phyloP scores from a whole-genome alignment of 2,113 vertebrate genomes.

The Trichomycterus rosablanca region DNA sequence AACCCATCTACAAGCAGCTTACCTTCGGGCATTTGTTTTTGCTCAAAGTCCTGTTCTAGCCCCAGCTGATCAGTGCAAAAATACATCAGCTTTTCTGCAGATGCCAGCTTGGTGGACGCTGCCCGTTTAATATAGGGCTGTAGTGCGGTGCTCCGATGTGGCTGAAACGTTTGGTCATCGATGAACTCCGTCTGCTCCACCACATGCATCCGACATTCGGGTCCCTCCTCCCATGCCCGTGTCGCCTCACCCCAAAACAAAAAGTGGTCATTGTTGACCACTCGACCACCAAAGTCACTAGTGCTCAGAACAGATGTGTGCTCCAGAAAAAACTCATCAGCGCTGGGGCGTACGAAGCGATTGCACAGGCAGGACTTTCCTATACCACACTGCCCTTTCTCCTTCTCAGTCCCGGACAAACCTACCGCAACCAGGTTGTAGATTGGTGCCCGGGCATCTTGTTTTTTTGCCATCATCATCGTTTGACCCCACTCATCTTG shows the following conservation, averaged over 20 bases:
- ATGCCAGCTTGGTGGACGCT: conserved; percentile 88
- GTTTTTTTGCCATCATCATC: conserved; percentile 97
- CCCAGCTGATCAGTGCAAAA: conserved; percentile 98
- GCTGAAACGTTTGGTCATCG: conserved; percentile 96
- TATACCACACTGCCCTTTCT: conserved; percentile 93
- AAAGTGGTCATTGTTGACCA: conserved; percentile 98
- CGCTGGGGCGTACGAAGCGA: conserved; percentile 87
- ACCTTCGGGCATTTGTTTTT: conserved; percentile 98
- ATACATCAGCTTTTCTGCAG: conserved; percentile 98
- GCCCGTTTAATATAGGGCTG: conserved; percentile 96
- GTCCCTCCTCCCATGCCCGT: conserved; percentile 81
- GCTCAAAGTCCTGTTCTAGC: conserved; percentile 97
- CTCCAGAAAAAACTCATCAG: conserved; percentile 91
- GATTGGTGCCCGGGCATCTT: conserved; percentile 89
- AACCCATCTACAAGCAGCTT: conserved; percentile 91
- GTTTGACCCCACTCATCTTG: conserved; percentile 80
- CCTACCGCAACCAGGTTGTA: conserved; percentile 94
- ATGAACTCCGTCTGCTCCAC: conserved; percentile 99
- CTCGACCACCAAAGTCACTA: conserved; percentile 94
- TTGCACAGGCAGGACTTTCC: conserved; percentile 97
- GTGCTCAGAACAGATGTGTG: conserved; percentile 97
- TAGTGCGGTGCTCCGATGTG: conserved; percentile 91
- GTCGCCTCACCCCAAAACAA: conserved; percentile 94
- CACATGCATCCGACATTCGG: conserved; percentile 84
- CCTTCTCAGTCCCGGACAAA: conserved; percentile 94